Evolutionary conservation across 1,140 invertebrate species (phyloP), one percentile per base, ranked within the genome.

Genomic region (Drosophila sp.): DNA sequence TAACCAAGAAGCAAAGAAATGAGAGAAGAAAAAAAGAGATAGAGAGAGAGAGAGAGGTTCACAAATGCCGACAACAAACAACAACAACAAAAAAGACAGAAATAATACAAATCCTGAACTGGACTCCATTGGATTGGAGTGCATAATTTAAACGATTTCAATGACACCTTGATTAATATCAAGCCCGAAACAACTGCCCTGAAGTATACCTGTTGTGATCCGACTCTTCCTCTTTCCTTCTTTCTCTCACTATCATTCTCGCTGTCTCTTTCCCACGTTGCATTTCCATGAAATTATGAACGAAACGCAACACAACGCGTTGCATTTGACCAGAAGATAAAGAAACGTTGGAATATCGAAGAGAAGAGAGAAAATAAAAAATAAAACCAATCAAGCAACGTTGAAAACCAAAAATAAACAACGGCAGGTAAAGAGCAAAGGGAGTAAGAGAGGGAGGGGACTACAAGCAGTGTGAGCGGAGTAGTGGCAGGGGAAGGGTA

Each of bases 111-210:
- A 81, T 87, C 78, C 71, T 81, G 72, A 65, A 63, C 75, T 84
- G 43, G 34, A 61, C 65, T 53, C 58, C 46, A 72, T 63, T 66
- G 63, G 64, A 58, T 58, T 66, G 54, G 63, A 72, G 70, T 72
- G 80, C 82, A 90, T 90, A 89, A 90, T 86, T 90, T 90, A 90
- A 90, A 90, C 83, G 78, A 90, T 90, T 90, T 90, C 89, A 90
- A 89, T 90, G 89, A 90, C 89, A 90, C 89, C 80, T 90, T 90
- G 89, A 90, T 90, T 90, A 90, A 90, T 90, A 90, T 90, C 83
- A 90, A 90, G 57, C 86, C 36, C 50, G 50, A 36, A 72, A 71
- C 78, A 76, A 70, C 76, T 65, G 80, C 58, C 76, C 72, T 16
- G 29, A 14, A 53, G 36, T 53, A 54, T 73, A 67, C 64, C 73